Percentiles rank a stretch among this genome's conserved stretches.
Evolutionary conservation across 2,113 vertebrate genomes (phyloP).

Genomic region (Nematolebias whitei): DNA sequence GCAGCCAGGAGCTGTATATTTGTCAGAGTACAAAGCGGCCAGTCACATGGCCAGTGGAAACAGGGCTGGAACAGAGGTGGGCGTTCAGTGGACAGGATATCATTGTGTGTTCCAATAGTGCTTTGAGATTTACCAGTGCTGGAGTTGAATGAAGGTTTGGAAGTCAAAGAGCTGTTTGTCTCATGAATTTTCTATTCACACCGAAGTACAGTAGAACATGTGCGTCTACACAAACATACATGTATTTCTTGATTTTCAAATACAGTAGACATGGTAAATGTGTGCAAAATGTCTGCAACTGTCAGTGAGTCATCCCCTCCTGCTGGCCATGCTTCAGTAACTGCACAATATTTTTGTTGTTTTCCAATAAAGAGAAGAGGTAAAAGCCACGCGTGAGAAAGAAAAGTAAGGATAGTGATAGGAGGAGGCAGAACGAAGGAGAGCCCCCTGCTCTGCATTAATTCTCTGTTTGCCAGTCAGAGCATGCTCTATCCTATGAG

Average conservation of each 20-base stretch:
- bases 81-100: slow-evolving; percentile 60
- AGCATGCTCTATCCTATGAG: slow-evolving; percentile 76
- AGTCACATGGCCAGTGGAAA: slow-evolving; percentile 59
- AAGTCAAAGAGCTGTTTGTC: slow-evolving; percentile 50
- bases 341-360: slow-evolving; percentile 58
- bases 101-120: slow-evolving; percentile 59
- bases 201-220: neutral
- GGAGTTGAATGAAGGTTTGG: slow-evolving; percentile 41
- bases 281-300: slow-evolving; percentile 17
- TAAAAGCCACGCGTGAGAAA: slow-evolving; percentile 63
- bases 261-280: neutral
- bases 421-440: slow-evolving; percentile 39
- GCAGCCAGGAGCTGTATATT: slow-evolving; percentile 72
- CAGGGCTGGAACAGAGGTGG: slow-evolving; percentile 60
- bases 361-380: slow-evolving; percentile 35
- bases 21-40: slow-evolving; percentile 70
- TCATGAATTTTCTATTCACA: slow-evolving; percentile 10
- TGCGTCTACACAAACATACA: neutral
- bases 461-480: slow-evolving; percentile 81
- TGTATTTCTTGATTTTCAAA: neutral
- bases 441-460: slow-evolving; percentile 73
- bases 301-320: slow-evolving; percentile 28
- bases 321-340: slow-evolving; percentile 34
- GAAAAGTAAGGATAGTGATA: slow-evolving; percentile 64
- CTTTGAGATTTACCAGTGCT: slow-evolving; percentile 55